phyloP scores from a whole-genome alignment of 2,888 invertebrate species.

The Andrena marginata region DNA sequence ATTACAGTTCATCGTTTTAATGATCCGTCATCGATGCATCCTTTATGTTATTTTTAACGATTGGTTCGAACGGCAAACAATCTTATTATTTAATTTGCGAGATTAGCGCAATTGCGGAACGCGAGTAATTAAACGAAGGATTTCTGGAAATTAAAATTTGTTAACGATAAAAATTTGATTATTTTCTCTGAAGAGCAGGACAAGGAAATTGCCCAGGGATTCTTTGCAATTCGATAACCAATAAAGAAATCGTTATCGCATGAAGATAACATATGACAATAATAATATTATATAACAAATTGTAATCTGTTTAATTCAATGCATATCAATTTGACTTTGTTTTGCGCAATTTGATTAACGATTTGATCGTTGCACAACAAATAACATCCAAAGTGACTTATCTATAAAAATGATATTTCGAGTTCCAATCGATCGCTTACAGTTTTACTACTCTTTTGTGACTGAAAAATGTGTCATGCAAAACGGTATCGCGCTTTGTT shows the following conservation, averaged over 20 bases:
- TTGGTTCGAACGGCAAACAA: not conserved
- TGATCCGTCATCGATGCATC: not conserved
- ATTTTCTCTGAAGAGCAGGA: not conserved
- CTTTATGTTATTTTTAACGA: not conserved
- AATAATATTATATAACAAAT: not conserved
- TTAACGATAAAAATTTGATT: not conserved
- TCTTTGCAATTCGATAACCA: not conserved
- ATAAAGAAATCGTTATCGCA: conserved; percentile 10
- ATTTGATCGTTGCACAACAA: not conserved
- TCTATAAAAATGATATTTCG: no score
- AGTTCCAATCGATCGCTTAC: not conserved
- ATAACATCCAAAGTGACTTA: not conserved
- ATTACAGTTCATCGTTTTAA: not conserved
- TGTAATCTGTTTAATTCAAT: not conserved
- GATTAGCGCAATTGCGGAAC: not conserved
- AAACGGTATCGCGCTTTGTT: not conserved
- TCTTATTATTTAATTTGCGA: not conserved
- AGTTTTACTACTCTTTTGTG: not conserved
- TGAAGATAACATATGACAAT: not conserved
- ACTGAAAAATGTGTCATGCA: not conserved
- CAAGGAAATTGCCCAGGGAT: not conserved
- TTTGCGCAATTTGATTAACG: not conserved
- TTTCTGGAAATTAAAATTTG: not conserved
- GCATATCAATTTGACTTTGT: conserved; percentile 6
- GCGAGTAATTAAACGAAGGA: not conserved